These are phyloP conservation scores for Drosophila bunnanda DNA, from an alignment of 2,888 invertebrate genomes.

Conservation along the genomic window DNA sequence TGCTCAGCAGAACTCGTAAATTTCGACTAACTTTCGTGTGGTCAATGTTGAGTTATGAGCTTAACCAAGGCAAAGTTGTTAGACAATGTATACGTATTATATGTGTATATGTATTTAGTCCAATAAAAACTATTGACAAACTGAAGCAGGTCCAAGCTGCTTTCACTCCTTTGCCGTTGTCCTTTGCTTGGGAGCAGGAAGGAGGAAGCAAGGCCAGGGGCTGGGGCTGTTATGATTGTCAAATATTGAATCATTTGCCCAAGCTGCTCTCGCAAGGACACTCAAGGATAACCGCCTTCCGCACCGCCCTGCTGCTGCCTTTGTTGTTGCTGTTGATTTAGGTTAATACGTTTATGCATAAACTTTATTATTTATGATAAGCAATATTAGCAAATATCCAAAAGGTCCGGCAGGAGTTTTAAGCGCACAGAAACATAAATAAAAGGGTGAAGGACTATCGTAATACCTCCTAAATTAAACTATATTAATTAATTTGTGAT, in stretches of 20 bases:
- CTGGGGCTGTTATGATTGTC: conserved; percentile 67
- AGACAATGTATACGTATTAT: conserved; percentile 18
- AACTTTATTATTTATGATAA: conserved; percentile 75
- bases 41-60: conserved; percentile 62
- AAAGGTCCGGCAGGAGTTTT: conserved; percentile 25
- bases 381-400: conserved; percentile 68
- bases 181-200: conserved; percentile 9
- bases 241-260: conserved; percentile 77
- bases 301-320: conserved; percentile 11
- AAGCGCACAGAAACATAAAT: background rate
- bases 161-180: conserved; percentile 26
- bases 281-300: conserved; percentile 16
- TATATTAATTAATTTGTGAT: background rate
- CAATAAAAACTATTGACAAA: conserved; percentile 68
- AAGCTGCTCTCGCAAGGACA: conserved; percentile 62
- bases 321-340: conserved; percentile 63
- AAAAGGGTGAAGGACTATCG: background rate
- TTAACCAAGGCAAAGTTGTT: conserved; percentile 48
- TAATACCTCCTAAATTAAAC: conserved; percentile 1
- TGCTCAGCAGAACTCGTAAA: conserved; percentile 51
- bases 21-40: conserved; percentile 52
- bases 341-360: conserved; percentile 76
- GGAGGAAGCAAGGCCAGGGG: conserved; percentile 7
- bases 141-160: conserved; percentile 42
- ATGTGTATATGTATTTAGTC: conserved; percentile 46